These are phyloP conservation scores for Mesocricetus auratus DNA, from an alignment of 2,113 vertebrate genomes.

Conservation along the genomic window DNA sequence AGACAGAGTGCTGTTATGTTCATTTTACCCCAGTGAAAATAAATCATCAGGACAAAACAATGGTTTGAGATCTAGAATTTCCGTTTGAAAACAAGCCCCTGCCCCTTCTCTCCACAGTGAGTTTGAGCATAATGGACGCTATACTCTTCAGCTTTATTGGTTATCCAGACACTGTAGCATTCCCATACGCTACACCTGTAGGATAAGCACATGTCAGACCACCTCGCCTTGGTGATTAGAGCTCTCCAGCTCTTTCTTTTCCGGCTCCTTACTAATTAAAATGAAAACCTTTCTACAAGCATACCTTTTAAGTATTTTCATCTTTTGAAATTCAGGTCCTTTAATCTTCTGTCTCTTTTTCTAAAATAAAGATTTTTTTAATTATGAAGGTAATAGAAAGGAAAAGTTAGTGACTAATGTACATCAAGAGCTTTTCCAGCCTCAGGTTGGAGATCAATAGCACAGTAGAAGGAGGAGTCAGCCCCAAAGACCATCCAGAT, in stretches of 20 bases:
- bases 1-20: neutral
- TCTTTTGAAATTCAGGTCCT: slow-evolving; percentile 59
- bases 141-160: neutral
- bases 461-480: neutral
- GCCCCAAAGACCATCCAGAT: neutral
- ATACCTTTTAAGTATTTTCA: slow-evolving; percentile 49
- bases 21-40: neutral
- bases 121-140: neutral
- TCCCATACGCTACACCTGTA: neutral
- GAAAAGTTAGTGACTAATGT: slow-evolving; percentile 19
- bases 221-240: slow-evolving; percentile 13
- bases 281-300: slow-evolving; percentile 65
- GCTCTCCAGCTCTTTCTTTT: neutral
- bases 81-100: rapidly evolving
- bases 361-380: slow-evolving; percentile 46
- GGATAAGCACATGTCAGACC: neutral
- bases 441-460: neutral
- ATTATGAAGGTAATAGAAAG: neutral
- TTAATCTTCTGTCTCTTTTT: slow-evolving; percentile 51
- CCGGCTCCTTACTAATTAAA: slow-evolving; percentile 69
- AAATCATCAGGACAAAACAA: neutral
- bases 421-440: neutral
- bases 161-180: rapidly evolving
- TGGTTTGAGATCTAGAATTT: neutral
- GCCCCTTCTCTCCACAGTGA: neutral